Evolutionary conservation across 2,113 vertebrate species (phyloP).

Genomic region (Anhinga anhinga): DNA sequence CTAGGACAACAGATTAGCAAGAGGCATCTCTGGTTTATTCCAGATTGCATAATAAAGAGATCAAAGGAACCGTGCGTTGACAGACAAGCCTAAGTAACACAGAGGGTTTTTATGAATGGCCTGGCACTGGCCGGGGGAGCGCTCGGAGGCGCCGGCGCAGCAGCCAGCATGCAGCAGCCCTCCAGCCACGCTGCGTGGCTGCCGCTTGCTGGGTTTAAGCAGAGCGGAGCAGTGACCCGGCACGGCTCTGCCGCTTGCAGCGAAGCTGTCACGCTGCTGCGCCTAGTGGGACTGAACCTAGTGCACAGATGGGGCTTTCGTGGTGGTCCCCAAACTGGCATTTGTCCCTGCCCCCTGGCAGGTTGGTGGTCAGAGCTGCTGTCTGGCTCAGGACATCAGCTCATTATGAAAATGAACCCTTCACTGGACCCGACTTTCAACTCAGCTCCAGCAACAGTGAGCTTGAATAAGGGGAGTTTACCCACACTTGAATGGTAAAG

Average conservation of each 20-base stretch:
- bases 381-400: neutral
- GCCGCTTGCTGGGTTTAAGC: neutral
- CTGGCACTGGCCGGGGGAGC: rapidly evolving
- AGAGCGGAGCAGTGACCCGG: neutral
- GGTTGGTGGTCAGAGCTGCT: neutral
- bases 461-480: too few relatives aligned
- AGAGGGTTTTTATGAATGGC: rapidly evolving
- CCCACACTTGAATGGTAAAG: neutral
- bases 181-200: neutral
- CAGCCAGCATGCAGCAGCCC: neutral
- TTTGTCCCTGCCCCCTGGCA: neutral
- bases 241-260: neutral
- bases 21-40: neutral
- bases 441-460: neutral
- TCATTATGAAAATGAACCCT: neutral
- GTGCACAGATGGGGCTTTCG: neutral
- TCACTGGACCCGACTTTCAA: neutral
- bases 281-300: rapidly evolving
- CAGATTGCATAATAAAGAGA: neutral
- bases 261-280: rapidly evolving
- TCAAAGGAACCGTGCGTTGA: rapidly evolving
- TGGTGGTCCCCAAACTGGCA: neutral
- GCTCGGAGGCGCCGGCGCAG: rapidly evolving
- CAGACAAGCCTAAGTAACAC: neutral
- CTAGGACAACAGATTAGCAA: neutral